Evolutionary conservation across 2,113 vertebrate species (phyloP).

Genomic region (Planiliza haematocheilus): DNA sequence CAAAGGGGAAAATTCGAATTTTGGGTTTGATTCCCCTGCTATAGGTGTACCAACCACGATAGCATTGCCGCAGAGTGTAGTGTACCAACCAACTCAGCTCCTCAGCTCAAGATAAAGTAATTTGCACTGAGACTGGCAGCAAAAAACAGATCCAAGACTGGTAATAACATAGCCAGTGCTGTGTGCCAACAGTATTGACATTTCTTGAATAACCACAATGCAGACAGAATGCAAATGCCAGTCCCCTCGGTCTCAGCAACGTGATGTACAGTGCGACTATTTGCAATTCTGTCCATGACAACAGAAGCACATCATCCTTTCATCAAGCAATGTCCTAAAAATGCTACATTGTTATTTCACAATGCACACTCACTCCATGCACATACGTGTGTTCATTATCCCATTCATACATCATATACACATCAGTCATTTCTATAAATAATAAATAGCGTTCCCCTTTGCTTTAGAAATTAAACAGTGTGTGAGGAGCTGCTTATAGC

Average conservation of each 20-base stretch:
- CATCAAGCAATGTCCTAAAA: constrained; percentile 13
- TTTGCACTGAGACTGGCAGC: neutral
- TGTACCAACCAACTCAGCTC: neutral
- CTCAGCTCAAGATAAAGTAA: neutral
- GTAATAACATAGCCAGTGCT: constrained; percentile 2
- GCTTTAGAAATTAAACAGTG: constrained; percentile 32
- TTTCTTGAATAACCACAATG: constrained; percentile 28
- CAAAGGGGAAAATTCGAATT: too few relatives aligned
- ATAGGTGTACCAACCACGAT: too few relatives aligned
- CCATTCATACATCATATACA: constrained; percentile 13
- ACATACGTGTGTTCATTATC: constrained; percentile 15
- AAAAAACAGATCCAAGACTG: neutral
- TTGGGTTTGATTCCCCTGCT: too few relatives aligned
- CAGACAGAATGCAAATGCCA: constrained; percentile 51
- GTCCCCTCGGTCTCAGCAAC: constrained; percentile 14
- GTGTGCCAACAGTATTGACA: constrained; percentile 29
- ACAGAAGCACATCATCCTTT: constrained; percentile 12
- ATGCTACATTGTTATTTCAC: constrained; percentile 32
- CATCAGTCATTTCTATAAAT: constrained; percentile 23
- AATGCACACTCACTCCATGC: neutral
- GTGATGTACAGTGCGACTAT: constrained; percentile 26
- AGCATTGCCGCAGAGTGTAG: neutral
- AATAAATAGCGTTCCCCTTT: constrained; percentile 20
- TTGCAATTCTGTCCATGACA: constrained; percentile 33
- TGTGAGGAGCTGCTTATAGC: constrained; percentile 17